Conservation (phyloP, 2,888 invertebrate genomes). For the Drosophila emarginata region DNA sequence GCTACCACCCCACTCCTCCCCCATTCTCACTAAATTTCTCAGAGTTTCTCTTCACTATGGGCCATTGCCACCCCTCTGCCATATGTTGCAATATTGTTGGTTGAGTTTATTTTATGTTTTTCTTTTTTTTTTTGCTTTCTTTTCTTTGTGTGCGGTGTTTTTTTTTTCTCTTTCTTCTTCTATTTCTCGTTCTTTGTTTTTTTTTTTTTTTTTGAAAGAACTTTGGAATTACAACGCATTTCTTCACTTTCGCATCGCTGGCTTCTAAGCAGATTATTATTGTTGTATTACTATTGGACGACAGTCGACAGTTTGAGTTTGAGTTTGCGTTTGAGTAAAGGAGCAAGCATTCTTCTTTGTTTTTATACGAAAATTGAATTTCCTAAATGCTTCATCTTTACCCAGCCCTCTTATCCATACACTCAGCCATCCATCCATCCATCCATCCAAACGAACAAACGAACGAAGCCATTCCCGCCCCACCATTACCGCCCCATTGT, state of each 20-base stretch:
- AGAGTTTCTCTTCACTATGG: too few relatives aligned
- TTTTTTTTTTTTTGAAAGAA: conserved; percentile 58
- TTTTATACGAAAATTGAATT: conserved; percentile 70
- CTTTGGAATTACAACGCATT: conserved; percentile 76
- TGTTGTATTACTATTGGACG: conserved; percentile 19
- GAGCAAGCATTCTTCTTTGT: conserved; percentile 19
- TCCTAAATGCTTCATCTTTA: conserved; percentile 27
- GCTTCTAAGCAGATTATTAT: conserved; percentile 74
- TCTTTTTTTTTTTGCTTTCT: conserved; percentile 1
- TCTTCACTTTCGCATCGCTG: conserved; percentile 75
- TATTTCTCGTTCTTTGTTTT: conserved; percentile 47
- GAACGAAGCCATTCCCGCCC: conserved; percentile 5
- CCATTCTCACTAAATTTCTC: background rate
- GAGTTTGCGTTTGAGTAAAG: background rate
- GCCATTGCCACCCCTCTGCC: conserved; percentile 13
- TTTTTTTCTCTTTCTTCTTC: background rate
- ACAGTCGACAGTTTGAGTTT: background rate
- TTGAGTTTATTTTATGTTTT: background rate
- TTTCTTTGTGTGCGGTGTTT: too few relatives aligned
- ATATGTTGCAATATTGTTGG: conserved; percentile 62
- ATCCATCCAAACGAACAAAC: background rate
- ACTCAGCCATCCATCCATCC: background rate
- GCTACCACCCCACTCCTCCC: background rate
- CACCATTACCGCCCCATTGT: background rate
- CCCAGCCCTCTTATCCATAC: background rate